phyloP scores from a whole-genome alignment of 2,797 vertebrate genomes.

The Crotalus adamanteus region DNA sequence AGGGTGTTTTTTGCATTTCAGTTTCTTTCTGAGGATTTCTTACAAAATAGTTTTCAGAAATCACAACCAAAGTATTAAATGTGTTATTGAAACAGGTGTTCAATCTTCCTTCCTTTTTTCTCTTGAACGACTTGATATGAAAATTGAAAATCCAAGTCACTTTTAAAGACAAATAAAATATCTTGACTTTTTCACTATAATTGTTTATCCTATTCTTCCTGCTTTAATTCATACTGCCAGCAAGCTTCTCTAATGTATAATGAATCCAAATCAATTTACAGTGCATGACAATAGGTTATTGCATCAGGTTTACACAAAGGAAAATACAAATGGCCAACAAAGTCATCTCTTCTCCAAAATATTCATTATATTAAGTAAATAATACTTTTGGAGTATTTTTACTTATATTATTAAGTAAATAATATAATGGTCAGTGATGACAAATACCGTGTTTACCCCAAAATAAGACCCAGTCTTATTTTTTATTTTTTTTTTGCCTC shows the following conservation, averaged over 20 bases:
- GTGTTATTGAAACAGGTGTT: not conserved
- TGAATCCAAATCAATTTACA: not conserved
- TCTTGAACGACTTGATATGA: not conserved
- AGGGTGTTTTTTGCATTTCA: not conserved
- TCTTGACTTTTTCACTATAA: not conserved
- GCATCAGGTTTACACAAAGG: not conserved
- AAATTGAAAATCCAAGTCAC: not conserved
- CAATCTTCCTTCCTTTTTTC: not conserved
- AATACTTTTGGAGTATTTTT: not conserved
- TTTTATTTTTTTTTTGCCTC: no score
- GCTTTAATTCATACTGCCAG: not conserved
- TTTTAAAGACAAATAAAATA: not conserved
- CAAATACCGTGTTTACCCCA: no score
- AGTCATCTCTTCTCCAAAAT: not conserved
- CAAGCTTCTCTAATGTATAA: not conserved
- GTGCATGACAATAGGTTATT: not conserved
- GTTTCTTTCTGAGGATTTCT: conserved; percentile 13
- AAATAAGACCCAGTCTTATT: no score
- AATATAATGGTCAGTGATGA: not conserved
- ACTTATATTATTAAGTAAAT: not conserved
- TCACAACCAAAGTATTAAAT: not conserved
- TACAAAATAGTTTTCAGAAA: conserved; percentile 1
- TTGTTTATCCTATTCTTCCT: not conserved
- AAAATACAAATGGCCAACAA: not conserved
- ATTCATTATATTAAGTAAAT: not conserved